Base-by-base conservation (phyloP, 2,888 invertebrate species). In the Heliconius ethilla region DNA sequence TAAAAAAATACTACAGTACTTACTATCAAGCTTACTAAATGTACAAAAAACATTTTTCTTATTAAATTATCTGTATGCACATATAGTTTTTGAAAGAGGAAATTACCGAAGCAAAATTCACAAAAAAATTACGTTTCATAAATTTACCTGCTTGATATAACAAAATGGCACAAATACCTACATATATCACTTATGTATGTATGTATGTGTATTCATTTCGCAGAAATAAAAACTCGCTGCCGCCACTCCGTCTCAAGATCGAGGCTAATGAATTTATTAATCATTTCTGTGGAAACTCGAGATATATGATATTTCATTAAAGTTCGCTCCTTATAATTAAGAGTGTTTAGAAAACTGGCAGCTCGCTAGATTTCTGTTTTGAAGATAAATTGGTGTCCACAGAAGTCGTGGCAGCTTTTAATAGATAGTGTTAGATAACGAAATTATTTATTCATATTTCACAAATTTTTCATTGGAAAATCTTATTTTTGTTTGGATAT, bases 171-270 rank as follows among this genome's bases (percentile, higher is more conserved):
- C 51, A 70, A 70, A 70, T 10, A n/a, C 15, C 4, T 70, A 29
- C 10, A 25, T 10, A 25, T 63, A 63, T 59, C 40, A 25, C 25
- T 15, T 25, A 62, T 27, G 22, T 40, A 59, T n/a, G 27, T 62
- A 62, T 40, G 27, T 62, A 59, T 59, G 27, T 62, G 59, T 62
- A 59, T 59, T 73, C n/a, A 37, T n/a, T 77, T 75, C 65, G 70
- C 45, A 77, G 75, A 78, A 72, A 70, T 67, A 66, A 76, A 78
- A 66, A 62, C 66, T 70, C 70, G 69, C 74, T 73, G 83, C 73
- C 83, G 84, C 84, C 85, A 83, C 79, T 78, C 83, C 80, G 85
- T 85, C 85, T 84, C 81, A 77, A 72, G 76, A 82, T 79, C 78
- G 79, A 80, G 82, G 80, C 80, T 81, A 81, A 80, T 73, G 78